Evolutionary conservation across 2,888 invertebrate genomes (phyloP).

Genomic region (Clostera curtula): DNA sequence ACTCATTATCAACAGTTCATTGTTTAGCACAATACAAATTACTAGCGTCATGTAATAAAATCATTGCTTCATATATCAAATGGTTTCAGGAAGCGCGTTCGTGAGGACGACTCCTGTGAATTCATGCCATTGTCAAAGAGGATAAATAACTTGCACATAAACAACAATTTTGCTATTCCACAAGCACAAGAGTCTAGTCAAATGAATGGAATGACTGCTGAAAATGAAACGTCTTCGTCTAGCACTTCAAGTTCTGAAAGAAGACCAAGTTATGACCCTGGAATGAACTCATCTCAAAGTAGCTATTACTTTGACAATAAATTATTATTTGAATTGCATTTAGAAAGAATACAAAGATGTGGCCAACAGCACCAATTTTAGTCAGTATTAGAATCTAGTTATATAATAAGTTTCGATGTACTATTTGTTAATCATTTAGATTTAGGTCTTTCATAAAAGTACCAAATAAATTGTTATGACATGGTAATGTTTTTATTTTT

Average conservation of each 20-base stretch:
- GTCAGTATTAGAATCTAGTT: conserved; percentile 28
- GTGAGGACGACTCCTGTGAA: conserved; percentile 85
- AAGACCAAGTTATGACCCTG: conserved; percentile 81
- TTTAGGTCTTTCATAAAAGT: conserved; percentile 32
- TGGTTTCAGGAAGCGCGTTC: conserved; percentile 81
- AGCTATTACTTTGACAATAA: conserved; percentile 92
- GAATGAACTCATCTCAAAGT: conserved; percentile 84
- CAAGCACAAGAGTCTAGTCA: conserved; percentile 47
- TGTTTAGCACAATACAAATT: too few relatives aligned
- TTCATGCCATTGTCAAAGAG: conserved; percentile 92
- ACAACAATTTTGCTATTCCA: conserved; percentile 61
- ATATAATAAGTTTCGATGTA: conserved; percentile 41
- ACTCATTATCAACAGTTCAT: too few relatives aligned
- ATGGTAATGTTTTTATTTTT: conserved; percentile 23
- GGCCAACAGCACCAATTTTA: conserved; percentile 67
- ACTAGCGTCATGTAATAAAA: too few relatives aligned
- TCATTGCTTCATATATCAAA: too few relatives aligned
- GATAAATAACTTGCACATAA: conserved; percentile 91
- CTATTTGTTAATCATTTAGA: conserved; percentile 31
- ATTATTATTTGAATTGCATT: conserved; percentile 87
- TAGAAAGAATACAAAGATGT: conserved; percentile 84
- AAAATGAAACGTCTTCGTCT: conserved; percentile 48
- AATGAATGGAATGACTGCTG: conserved; percentile 39
- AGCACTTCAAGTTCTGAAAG: conserved; percentile 47
- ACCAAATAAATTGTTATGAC: conserved; percentile 28